Percentiles rank a stretch among this genome's conserved stretches.
Evolutionary conservation across 2,797 vertebrate species (phyloP).

Genomic region (Psittacula echo): DNA sequence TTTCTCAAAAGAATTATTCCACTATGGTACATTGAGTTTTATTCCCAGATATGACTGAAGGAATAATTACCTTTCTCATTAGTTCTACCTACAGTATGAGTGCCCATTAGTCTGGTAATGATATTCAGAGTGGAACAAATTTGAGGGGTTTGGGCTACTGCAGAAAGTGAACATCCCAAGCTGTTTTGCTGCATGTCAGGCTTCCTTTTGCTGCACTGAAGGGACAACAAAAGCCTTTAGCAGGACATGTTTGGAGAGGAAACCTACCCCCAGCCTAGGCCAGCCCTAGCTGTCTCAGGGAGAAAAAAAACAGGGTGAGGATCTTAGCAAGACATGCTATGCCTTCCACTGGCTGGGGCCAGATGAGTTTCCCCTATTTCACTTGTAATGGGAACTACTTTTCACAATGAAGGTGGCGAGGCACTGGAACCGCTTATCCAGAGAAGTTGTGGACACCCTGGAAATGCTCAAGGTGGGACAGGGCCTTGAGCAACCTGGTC

Average conservation of each 20-base stretch:
- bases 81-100: background rate
- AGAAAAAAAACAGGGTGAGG: background rate
- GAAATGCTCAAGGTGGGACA: background rate
- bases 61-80: background rate
- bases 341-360: background rate
- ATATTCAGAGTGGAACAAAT: background rate
- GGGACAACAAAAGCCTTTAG: background rate
- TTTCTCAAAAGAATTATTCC: background rate
- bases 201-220: background rate
- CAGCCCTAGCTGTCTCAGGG: background rate
- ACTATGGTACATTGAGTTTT: background rate
- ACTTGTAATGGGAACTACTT: background rate
- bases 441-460: background rate
- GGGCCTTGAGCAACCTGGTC: background rate
- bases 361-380: background rate
- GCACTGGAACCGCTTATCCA: background rate
- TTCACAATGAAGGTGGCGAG: background rate
- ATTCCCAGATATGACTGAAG: background rate
- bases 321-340: background rate
- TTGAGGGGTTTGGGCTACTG: background rate
- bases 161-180: fast-evolving
- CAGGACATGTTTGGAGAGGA: background rate
- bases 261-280: background rate
- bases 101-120: background rate
- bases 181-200: background rate